Evolutionary conservation across 1,140 invertebrate genomes (phyloP), one percentile per base, ranked within the genome.

Genomic region (Drosophila repletoides): DNA sequence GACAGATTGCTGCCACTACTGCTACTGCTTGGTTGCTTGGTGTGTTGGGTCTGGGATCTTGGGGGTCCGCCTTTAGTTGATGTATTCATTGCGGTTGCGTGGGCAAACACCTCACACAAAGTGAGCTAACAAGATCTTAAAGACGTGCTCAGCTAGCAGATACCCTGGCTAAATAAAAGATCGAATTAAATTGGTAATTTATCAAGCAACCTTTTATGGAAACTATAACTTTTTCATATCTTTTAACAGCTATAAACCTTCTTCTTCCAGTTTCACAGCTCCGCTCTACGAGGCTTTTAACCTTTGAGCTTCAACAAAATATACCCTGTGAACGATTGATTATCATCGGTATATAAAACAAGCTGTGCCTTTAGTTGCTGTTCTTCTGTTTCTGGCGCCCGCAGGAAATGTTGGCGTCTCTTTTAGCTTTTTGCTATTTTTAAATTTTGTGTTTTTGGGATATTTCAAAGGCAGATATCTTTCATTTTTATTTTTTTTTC

Each of bases 71-170:
- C 10, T 9, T 26, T 21, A 52, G 31, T 65, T 58, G 59, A 45
- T 87, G 73, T 71, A 77, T 72, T 51, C 71, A 75, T 63, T 75
- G 67, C 49, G 66, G 64, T 71, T 87, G 81, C 73, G 76, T 84
- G 74, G 79, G 79, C 72, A 58, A 43, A n/a, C n/a, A n/a, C 33
- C 43, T 1, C 33, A 49, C 34, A 52, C 22, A 43, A 7, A 21
- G 24, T 5, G 15, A 29, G 38, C 15, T 9, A 1, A 1, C 29
- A 10, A 55, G 3, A 14, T 1, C n/a, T 19, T n/a, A n/a, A 56
- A 5, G 4, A n/a, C n/a, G n/a, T 14, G 38, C 4, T 36, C 19
- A 12, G 29, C 10, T 29, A 12, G 0, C 0, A 38, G 7, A 60
- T 60, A 60, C 46, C 43, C 56, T 52, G 38, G 28, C 1, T 10